A percentile compares a stretch with the other conserved stretches of the same genome.
phyloP scores from a whole-genome alignment of 2,113 vertebrate genomes.

The Passer domesticus region DNA sequence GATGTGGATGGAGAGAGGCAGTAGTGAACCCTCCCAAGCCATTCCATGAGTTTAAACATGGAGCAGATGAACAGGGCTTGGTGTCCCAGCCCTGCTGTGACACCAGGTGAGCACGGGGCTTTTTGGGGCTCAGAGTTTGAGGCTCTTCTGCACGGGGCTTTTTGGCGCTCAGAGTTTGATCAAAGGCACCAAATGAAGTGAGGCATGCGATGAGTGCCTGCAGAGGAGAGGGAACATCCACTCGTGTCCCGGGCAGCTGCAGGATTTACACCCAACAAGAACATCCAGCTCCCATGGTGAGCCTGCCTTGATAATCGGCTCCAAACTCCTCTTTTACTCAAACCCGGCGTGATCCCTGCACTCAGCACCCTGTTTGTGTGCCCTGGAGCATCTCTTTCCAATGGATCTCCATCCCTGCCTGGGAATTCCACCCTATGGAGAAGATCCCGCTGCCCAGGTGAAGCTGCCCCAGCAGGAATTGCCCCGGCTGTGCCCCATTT shows the following conservation, averaged over 20 bases:
- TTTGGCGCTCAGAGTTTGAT: background rate
- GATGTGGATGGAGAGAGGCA: background rate
- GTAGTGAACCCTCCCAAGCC: background rate
- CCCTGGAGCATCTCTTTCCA: background rate
- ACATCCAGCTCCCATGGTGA: background rate
- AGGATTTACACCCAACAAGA: background rate
- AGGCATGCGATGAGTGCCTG: background rate
- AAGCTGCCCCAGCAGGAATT: background rate
- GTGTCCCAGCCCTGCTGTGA: background rate
- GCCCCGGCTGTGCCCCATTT: background rate
- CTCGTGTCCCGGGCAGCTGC: rapidly evolving
- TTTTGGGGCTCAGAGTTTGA: background rate
- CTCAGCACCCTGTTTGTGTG: background rate
- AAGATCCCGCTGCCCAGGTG: background rate
- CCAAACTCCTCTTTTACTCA: background rate
- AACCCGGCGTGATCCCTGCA: rapidly evolving
- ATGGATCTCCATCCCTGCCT: background rate
- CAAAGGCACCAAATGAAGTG: background rate
- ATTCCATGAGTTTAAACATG: background rate
- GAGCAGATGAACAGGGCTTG: background rate
- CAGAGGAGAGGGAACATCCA: background rate
- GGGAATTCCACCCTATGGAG: background rate
- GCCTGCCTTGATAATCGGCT: background rate
- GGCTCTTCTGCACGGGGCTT: background rate
- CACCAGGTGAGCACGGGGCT: background rate